Conservation (phyloP, 2,888 invertebrate species). For the Platycnemis pennipes region DNA sequence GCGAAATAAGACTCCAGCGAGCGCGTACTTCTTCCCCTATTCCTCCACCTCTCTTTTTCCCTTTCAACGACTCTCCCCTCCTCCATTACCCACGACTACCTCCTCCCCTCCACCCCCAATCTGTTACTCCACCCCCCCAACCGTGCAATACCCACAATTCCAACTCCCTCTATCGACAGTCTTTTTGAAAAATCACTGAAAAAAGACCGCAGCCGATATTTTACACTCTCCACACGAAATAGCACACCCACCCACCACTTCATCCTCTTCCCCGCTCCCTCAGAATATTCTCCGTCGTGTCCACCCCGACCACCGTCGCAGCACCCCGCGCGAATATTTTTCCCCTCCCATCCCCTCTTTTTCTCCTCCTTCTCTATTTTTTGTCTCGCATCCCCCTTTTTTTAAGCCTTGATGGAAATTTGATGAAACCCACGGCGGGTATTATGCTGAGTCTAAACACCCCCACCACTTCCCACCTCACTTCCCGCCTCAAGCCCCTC, state of each 20-base stretch:
- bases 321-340: conserved; percentile 14
- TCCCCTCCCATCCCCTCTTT: not conserved
- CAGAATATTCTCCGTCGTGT: not conserved
- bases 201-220: conserved; percentile 59
- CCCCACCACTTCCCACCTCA: not conserved
- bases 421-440: conserved; percentile 61
- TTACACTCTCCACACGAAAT: conserved; percentile 34
- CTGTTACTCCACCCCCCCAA: not conserved
- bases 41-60: not conserved
- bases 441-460: conserved; percentile 11
- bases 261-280: not conserved
- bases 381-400: not conserved
- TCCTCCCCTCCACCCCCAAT: not conserved
- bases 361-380: not conserved
- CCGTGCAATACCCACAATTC: conserved; percentile 18
- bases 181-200: conserved; percentile 51
- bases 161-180: conserved; percentile 49
- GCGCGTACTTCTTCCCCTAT: not conserved
- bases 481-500: not conserved
- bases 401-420: conserved; percentile 53
- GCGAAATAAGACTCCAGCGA: not conserved
- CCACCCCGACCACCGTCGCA: not conserved
- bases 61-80: not conserved
- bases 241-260: not conserved
- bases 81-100: not conserved